Base-by-base conservation (phyloP, 2,888 invertebrate species). In the Geotrupes spiniger region DNA sequence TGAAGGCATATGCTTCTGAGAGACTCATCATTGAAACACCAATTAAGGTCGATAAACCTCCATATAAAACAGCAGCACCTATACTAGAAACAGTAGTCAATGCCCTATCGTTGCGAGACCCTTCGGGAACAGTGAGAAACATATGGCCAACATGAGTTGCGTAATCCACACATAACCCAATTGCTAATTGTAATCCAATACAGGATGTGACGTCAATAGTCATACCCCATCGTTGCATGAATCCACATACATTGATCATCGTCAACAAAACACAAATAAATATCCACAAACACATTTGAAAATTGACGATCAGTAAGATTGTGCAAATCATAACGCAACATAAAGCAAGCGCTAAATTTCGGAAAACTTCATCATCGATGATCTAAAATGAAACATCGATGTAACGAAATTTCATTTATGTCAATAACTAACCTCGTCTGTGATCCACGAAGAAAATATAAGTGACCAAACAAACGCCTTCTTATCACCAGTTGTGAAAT, bases 111-210 rank as follows among this genome's bases (percentile, higher is more conserved):
- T 78, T 73, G 33, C 75, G 75, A 21, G 75, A 66, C 1, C 80
- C 79, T 31, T 77, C 73, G 11, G 74, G 71, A 11, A 78, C 72
- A 1, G 85, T 84, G 60, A 91, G 77, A 69, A 90, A 91, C 2
- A 87, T 85, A 64, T 90, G 89, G 0, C 88, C 87, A 4, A 89
- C 83, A 64, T 89, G 89, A 2, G 88, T 86, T 0, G 90, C 87
- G 61, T 89, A 91, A 71, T 92, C 91, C 0, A 91, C 87, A 63
- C 89, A 89, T 41, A 92, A 74, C 40, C 91, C 91, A 51, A 89
- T 85, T 2, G 88, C 88, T 25, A 91, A 74, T 62, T 90, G 87
- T 8, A 91, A 74, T 17, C 86, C 87, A 45, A 91, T 87, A 64
- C 89, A 88, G 42, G 89, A 86, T 6, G 87, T 86, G 42, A 89